Percentiles rank a stretch among this genome's conserved stretches.
These are phyloP conservation scores for Eupeodes corollae DNA, from an alignment of 1,140 invertebrate species.

Conservation along the genomic window DNA sequence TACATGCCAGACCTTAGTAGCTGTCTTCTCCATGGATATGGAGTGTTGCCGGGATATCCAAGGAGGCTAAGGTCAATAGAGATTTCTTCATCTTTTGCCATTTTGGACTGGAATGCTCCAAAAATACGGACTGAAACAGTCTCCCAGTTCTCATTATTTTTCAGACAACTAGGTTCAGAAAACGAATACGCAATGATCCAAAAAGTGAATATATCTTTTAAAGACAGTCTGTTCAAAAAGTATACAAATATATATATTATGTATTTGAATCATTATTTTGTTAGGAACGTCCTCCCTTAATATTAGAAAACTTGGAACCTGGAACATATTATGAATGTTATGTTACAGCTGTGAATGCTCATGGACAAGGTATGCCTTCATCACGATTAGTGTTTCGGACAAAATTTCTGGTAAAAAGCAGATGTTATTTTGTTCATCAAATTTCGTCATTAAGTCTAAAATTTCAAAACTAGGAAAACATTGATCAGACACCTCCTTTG, in stretches of 20 bases:
- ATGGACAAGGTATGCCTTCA: slow-evolving; percentile 63
- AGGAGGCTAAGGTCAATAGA: slow-evolving; percentile 54
- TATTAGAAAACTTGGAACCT: slow-evolving; percentile 59
- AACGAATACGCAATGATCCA: slow-evolving; percentile 43
- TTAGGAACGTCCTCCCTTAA: slow-evolving; percentile 54
- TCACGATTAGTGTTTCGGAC: slow-evolving; percentile 62
- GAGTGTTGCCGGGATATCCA: slow-evolving; percentile 62
- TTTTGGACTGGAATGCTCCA: slow-evolving; percentile 67
- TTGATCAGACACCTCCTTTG: slow-evolving; percentile 12
- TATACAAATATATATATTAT: not conserved
- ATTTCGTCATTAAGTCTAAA: not conserved
- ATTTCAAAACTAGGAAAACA: not conserved
- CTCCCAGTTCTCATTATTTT: slow-evolving; percentile 55
- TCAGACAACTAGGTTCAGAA: slow-evolving; percentile 42
- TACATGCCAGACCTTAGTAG: slow-evolving; percentile 68
- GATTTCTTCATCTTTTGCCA: slow-evolving; percentile 59
- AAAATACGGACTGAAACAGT: slow-evolving; percentile 58
- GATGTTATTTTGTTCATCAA: slow-evolving; percentile 9
- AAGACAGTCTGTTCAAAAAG: not conserved
- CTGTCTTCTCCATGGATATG: slow-evolving; percentile 71
- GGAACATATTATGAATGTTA: slow-evolving; percentile 70
- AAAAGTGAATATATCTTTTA: slow-evolving; percentile 34
- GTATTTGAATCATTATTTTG: not conserved
- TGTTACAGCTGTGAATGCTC: slow-evolving; percentile 66
- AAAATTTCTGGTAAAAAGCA: slow-evolving; percentile 36